A percentile compares a stretch with the other conserved stretches of the same genome.
Conservation (phyloP, 1,140 invertebrate genomes). For the Aplysia californica region DNA sequence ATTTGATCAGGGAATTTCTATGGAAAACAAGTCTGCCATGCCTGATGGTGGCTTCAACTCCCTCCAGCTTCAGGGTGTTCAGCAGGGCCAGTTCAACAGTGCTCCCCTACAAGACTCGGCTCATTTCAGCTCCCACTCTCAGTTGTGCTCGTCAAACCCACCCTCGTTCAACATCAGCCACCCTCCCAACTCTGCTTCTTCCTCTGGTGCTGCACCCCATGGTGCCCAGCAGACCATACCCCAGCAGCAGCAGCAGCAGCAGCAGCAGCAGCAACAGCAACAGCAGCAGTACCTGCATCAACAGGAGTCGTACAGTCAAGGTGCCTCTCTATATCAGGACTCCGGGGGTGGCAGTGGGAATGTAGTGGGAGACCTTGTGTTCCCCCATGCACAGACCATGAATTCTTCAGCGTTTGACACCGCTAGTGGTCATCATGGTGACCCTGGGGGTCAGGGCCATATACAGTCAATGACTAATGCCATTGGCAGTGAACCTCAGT, state of each 20-base stretch:
- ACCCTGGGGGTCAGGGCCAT: not conserved
- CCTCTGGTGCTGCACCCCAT: no score
- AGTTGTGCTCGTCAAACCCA: not conserved
- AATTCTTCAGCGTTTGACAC: not conserved
- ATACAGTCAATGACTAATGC: not conserved
- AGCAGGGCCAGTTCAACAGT: not conserved
- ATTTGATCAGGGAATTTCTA: not conserved
- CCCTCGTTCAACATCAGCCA: not conserved
- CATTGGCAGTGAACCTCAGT: not conserved
- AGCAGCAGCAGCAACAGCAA: constrained; percentile 4
- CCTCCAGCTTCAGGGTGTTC: not conserved
- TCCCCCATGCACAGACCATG: not conserved
- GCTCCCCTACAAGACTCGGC: not conserved
- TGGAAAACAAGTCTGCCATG: not conserved
- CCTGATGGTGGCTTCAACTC: not conserved
- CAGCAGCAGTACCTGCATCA: no score
- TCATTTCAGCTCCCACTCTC: not conserved
- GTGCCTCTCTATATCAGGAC: not conserved
- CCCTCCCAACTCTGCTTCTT: not conserved
- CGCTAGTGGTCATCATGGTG: not conserved
- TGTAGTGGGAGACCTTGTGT: not conserved
- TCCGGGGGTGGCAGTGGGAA: not conserved
- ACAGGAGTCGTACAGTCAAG: not conserved
- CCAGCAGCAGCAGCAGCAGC: not conserved
- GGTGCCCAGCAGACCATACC: no score